Evolutionary conservation across 2,797 vertebrate species (phyloP).

Genomic region (Myotis pilosus): DNA sequence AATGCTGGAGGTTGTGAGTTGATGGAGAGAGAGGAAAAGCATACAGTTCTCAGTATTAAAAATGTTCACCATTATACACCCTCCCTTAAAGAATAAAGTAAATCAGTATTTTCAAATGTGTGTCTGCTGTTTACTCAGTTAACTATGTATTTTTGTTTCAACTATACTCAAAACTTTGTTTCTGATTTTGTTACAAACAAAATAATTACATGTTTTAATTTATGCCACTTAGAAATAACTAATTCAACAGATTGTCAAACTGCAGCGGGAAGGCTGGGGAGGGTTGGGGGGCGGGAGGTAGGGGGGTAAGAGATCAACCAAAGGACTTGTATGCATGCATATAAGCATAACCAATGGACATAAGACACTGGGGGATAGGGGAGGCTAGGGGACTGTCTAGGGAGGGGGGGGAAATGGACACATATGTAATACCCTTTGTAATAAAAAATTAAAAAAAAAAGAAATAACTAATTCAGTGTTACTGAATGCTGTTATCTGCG

Average conservation of each 20-base stretch:
- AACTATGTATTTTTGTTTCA: not conserved
- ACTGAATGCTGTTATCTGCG: not conserved
- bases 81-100: slow-evolving; percentile 1
- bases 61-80: not conserved
- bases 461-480: not conserved
- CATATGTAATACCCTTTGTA: no score
- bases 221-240: not conserved
- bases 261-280: no score
- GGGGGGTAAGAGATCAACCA: no score
- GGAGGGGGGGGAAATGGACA: no score
- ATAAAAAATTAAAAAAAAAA: no score
- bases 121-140: not conserved
- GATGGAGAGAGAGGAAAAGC: not conserved
- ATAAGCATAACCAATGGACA: no score
- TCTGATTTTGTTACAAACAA: not conserved
- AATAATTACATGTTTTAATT: not conserved
- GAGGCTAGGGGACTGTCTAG: no score
- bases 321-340: no score
- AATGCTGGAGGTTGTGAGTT: not conserved
- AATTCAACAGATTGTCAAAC: no score
- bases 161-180: not conserved
- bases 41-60: not conserved
- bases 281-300: no score
- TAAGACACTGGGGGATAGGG: no score
- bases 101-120: not conserved